A percentile compares a stretch with the other conserved stretches of the same genome.
Evolutionary conservation across 2,113 vertebrate species (phyloP).

Genomic region (Archocentrus centrarchus): DNA sequence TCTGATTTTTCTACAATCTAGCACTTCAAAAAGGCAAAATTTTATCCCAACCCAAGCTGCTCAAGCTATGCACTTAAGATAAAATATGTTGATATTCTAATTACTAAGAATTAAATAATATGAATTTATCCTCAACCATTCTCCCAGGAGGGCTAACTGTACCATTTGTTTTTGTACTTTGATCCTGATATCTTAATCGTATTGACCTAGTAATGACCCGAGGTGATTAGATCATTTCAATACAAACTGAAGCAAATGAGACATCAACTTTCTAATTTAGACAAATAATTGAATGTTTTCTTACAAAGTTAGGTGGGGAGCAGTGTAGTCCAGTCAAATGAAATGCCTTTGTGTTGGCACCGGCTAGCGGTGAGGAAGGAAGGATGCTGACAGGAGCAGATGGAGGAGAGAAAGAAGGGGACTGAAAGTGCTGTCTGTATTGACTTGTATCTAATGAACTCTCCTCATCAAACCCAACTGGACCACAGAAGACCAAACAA

Average conservation of each 20-base stretch:
- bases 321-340: background rate
- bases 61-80: background rate
- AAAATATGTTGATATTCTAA: background rate
- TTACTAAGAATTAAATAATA: too few relatives aligned
- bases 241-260: background rate
- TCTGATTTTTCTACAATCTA: background rate
- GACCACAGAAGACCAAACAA: background rate
- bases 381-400: background rate
- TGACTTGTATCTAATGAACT: background rate
- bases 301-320: too few relatives aligned
- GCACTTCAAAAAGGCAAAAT: background rate
- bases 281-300: too few relatives aligned
- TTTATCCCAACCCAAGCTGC: background rate
- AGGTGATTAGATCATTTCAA: background rate
- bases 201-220: too few relatives aligned
- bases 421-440: background rate
- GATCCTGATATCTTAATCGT: too few relatives aligned
- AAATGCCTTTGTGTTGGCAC: background rate
- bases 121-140: too few relatives aligned
- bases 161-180: too few relatives aligned
- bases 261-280: background rate
- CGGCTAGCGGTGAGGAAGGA: background rate
- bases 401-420: background rate
- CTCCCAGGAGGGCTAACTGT: too few relatives aligned
- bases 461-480: background rate